Evolutionary conservation across 2,888 invertebrate species (phyloP).

Genomic region (Villa cingulata): DNA sequence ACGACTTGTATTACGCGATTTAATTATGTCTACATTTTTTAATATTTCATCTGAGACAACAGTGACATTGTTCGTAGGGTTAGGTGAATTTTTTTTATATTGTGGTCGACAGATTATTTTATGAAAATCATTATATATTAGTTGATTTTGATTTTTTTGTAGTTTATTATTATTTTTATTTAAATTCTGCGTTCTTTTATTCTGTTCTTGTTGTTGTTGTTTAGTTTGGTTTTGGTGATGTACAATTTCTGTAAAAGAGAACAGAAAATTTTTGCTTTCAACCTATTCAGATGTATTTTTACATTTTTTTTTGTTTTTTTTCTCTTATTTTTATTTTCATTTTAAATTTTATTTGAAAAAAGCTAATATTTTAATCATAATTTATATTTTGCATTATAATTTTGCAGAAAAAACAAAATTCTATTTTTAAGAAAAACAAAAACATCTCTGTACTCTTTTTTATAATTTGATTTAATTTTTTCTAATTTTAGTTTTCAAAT

Average conservation of each 20-base stretch:
- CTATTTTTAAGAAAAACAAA: slow-evolving; percentile 4
- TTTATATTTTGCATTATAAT: slow-evolving; percentile 3
- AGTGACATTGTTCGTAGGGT: background rate
- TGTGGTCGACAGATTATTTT: too few species aligned
- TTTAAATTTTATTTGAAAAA: too few species aligned
- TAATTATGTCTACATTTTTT: background rate
- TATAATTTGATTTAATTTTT: background rate
- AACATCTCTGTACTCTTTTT: slow-evolving; percentile 14
- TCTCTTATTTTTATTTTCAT: too few species aligned
- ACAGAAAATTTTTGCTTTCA: slow-evolving; percentile 10
- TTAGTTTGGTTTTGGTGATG: slow-evolving; percentile 12
- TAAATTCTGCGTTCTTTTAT: background rate
- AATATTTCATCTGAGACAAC: background rate
- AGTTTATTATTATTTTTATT: background rate
- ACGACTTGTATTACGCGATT: too few species aligned
- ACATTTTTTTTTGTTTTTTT: too few species aligned
- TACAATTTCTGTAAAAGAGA: slow-evolving; percentile 13
- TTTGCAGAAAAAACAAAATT: background rate
- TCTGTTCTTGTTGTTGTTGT: slow-evolving; percentile 5
- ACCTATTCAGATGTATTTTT: slow-evolving; percentile 2
- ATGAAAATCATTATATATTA: background rate
- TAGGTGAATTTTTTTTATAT: too few species aligned
- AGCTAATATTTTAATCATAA: background rate
- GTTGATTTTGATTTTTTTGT: background rate
- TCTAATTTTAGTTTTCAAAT: too few species aligned